Evolutionary conservation across 1,140 invertebrate species (phyloP).

Genomic region (Brachionus plicatilis): DNA sequence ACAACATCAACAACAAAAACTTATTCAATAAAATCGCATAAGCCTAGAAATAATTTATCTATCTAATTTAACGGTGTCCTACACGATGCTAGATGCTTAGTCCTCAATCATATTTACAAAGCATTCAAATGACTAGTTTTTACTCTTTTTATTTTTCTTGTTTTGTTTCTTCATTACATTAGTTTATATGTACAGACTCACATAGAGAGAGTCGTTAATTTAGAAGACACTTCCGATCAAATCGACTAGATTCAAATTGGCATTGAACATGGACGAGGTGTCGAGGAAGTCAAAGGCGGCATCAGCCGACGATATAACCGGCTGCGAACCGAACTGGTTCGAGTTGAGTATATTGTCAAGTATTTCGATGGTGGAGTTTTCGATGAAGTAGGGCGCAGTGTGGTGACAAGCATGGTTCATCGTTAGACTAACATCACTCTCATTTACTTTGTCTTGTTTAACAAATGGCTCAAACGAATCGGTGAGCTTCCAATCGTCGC

Average conservation of each 20-base stretch:
- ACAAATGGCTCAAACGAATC: neutral
- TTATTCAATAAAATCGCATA: neutral
- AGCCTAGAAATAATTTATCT: neutral
- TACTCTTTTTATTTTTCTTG: neutral
- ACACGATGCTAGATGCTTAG: too few species aligned
- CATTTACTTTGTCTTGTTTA: neutral
- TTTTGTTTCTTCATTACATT: neutral
- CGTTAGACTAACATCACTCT: too few species aligned
- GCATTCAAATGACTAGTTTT: neutral
- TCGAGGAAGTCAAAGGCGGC: neutral
- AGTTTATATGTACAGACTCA: neutral
- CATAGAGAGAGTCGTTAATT: neutral
- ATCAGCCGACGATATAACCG: neutral
- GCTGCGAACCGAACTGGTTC: neutral
- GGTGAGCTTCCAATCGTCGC: neutral
- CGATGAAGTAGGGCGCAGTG: neutral
- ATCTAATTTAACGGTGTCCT: neutral
- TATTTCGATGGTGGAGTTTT: conserved; percentile 8
- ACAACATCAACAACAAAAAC: neutral
- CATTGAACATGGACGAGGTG: neutral
- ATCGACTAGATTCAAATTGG: conserved; percentile 3
- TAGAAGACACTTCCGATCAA: conserved; percentile 20
- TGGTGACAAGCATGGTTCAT: neutral
- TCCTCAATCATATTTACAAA: too few species aligned
- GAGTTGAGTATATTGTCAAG: neutral